phyloP scores from a whole-genome alignment of 2,888 invertebrate genomes.

The Spicauda simplicius region DNA sequence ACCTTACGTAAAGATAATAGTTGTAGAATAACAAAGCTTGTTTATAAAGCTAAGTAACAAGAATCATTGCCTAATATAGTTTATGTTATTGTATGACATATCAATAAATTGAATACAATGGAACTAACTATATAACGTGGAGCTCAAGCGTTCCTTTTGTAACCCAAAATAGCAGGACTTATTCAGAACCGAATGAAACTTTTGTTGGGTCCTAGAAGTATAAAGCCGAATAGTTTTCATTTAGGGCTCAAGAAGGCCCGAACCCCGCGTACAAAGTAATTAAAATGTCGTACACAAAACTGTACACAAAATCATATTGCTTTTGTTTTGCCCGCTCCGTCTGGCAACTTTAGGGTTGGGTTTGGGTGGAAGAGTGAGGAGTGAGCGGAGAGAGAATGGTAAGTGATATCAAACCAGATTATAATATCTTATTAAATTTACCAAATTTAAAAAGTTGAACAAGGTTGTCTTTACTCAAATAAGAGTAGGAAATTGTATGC shows the following conservation, averaged over 20 bases:
- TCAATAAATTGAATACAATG: neutral
- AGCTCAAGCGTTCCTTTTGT: neutral
- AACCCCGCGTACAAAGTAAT: conserved; percentile 29
- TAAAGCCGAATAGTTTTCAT: conserved; percentile 23
- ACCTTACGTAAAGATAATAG: too few species aligned
- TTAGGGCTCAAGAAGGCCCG: conserved; percentile 12
- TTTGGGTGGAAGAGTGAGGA: conserved; percentile 2
- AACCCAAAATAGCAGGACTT: neutral
- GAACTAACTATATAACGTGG: neutral
- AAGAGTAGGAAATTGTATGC: too few species aligned
- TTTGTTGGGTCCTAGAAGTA: conserved; percentile 13
- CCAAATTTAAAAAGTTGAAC: too few species aligned
- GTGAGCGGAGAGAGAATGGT: neutral
- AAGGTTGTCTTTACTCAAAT: too few species aligned
- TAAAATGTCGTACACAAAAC: conserved; percentile 34
- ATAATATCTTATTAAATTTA: too few species aligned
- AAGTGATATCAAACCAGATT: too few species aligned
- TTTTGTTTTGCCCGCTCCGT: conserved; percentile 30
- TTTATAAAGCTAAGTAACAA: too few species aligned
- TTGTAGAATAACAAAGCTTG: too few species aligned
- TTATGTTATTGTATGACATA: too few species aligned
- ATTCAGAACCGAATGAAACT: conserved; percentile 2
- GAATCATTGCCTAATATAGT: too few species aligned
- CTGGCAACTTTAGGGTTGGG: conserved; percentile 19
- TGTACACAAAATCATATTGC: conserved; percentile 30